Percentiles rank a stretch among this genome's conserved stretches.
phyloP scores from a whole-genome alignment of 2,888 invertebrate species.

The Boloria euphrosyne region DNA sequence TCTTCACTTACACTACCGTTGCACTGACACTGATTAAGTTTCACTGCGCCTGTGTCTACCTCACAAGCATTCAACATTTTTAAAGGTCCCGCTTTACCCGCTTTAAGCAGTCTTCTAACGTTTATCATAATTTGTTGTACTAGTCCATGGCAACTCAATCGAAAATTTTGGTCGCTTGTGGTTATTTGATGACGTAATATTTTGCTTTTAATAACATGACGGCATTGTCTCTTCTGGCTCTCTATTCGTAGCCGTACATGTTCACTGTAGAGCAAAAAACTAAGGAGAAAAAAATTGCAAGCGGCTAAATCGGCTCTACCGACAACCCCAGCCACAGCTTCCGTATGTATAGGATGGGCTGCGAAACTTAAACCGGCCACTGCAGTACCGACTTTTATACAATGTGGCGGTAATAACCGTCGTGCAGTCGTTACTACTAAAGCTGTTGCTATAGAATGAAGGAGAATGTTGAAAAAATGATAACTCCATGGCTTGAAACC shows the following conservation, averaged over 20 bases:
- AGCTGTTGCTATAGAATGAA: slow-evolving; percentile 92
- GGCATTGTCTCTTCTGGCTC: slow-evolving; percentile 62
- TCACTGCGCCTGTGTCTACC: slow-evolving; percentile 59
- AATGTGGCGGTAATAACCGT: slow-evolving; percentile 84
- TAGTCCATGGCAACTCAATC: slow-evolving; percentile 71
- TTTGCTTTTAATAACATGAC: slow-evolving; percentile 62
- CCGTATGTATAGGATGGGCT: slow-evolving; percentile 97
- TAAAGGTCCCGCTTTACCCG: slow-evolving; percentile 68
- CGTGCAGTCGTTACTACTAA: slow-evolving; percentile 90
- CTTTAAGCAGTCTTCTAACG: slow-evolving; percentile 68
- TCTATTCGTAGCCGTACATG: slow-evolving; percentile 87
- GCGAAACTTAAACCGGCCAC: slow-evolving; percentile 94
- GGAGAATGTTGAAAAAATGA: slow-evolving; percentile 92
- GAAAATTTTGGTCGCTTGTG: slow-evolving; percentile 62
- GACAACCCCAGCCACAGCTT: slow-evolving; percentile 97
- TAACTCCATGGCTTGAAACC: slow-evolving; percentile 92
- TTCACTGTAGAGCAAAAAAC: slow-evolving; percentile 92
- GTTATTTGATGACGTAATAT: slow-evolving; percentile 55
- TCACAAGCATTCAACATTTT: slow-evolving; percentile 67
- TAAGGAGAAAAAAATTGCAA: slow-evolving; percentile 93
- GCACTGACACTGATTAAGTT: slow-evolving; percentile 66
- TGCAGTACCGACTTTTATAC: slow-evolving; percentile 85
- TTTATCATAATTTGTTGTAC: slow-evolving; percentile 74
- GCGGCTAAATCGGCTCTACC: slow-evolving; percentile 97
- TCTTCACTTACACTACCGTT: slow-evolving; percentile 73